Percentiles rank a stretch among this genome's conserved stretches.
Evolutionary conservation across 2,888 invertebrate genomes (phyloP).

Genomic region (Ochropacha duplaris): DNA sequence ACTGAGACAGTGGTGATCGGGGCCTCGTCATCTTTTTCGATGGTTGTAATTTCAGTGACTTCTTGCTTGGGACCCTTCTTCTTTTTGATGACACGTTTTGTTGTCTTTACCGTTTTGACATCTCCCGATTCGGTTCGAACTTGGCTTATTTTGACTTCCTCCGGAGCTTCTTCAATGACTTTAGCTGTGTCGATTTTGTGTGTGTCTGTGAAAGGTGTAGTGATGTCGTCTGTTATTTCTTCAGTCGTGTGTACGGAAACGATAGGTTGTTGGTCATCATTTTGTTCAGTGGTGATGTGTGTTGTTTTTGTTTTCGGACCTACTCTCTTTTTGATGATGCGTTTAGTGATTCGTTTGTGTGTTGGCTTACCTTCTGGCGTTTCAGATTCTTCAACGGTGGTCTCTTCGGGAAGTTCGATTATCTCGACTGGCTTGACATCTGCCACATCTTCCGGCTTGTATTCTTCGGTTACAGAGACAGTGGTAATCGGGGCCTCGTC

Average conservation of each 20-base stretch:
- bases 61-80: conserved; percentile 35
- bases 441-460: conserved; percentile 12
- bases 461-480: conserved; percentile 22
- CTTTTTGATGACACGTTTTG: conserved; percentile 49
- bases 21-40: conserved; percentile 58
- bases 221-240: conserved; percentile 45
- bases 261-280: conserved; percentile 34
- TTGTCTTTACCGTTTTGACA: conserved; percentile 33
- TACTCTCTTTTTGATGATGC: conserved; percentile 40
- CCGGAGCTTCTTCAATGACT: conserved; percentile 44
- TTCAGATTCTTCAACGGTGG: not conserved
- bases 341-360: conserved; percentile 32
- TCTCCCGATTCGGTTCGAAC: conserved; percentile 50
- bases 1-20: conserved; percentile 43
- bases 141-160: conserved; percentile 18
- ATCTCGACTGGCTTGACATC: not conserved
- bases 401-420: not conserved
- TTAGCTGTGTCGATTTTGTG: conserved; percentile 36
- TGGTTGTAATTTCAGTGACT: conserved; percentile 68
- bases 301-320: conserved; percentile 37
- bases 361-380: not conserved
- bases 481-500: not conserved
- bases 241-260: conserved; percentile 24
- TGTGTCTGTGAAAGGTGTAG: conserved; percentile 26
- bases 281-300: conserved; percentile 26